phyloP scores from a whole-genome alignment of 2,888 invertebrate genomes.

The Amiota mariae region DNA sequence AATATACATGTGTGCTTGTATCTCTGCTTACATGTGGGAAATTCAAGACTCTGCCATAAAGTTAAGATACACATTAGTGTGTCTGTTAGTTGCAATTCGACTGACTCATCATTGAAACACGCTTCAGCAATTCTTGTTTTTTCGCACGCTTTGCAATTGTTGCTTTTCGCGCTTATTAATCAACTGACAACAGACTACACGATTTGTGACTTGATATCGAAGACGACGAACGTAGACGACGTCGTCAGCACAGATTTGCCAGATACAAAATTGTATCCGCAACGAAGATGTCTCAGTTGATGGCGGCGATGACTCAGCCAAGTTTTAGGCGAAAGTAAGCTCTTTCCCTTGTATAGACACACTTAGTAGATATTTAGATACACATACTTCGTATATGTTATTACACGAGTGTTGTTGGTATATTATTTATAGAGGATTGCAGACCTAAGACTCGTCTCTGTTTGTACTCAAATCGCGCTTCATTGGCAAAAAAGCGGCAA shows the following conservation, averaged over 20 bases:
- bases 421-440: no score
- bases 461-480: not conserved
- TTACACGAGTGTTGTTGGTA: no score
- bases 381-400: not conserved
- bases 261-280: constrained; percentile 10
- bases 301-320: constrained; percentile 37
- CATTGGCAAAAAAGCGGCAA: not conserved
- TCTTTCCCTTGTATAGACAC: constrained; percentile 10
- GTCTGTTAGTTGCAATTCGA: constrained; percentile 15
- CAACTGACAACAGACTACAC: not conserved
- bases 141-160: constrained; percentile 16
- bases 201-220: not conserved
- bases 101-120: constrained; percentile 15
- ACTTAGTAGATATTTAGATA: constrained; percentile 2
- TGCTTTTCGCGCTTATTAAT: constrained; percentile 7
- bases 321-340: constrained; percentile 59
- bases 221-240: not conserved
- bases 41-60: not conserved
- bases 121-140: not conserved
- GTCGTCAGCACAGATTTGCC: constrained; percentile 7
- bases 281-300: not conserved
- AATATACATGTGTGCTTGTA: not conserved
- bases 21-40: constrained; percentile 15
- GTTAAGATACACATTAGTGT: not conserved
- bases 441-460: no score